Evolutionary conservation across 2,113 vertebrate genomes (phyloP), one percentile per base, ranked within the genome.

Genomic region (Sinocyclocheilus maitianheensis): DNA sequence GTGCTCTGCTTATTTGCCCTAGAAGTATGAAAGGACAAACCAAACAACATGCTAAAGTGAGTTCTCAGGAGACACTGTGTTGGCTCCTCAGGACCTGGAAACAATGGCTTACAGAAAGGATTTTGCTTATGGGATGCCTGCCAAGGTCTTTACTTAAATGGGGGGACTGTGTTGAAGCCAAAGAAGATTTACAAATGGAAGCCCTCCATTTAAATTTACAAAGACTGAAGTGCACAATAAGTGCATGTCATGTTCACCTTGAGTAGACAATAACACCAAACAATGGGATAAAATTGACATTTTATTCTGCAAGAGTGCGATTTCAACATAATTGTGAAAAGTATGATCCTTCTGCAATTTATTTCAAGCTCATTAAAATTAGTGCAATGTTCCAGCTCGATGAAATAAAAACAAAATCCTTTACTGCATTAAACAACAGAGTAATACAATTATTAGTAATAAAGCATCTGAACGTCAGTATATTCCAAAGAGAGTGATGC

Each of bases 61-160:
- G 81, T 80, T 86, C 84, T 88, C 84, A 18, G 24, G 87, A 86
- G 84, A 86, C 84, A 34, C 14, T 43, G 55, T 37, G n/a, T 75
- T 86, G 69, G 67, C 76, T 84, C 34, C 85, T 67, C 58, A n/a
- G 71, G 85, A 75, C 71, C 71, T 67, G 76, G 65, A 80, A 88
- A 78, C 67, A 86, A 76, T 80, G 75, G 80, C 67, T 80, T 84
- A 86, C 84, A 80, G 75, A 84, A 74, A 86, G 80, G 81, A 83
- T 86, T 84, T 80, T 85, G 67, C 81, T 84, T 62, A 83, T 65
- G 78, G 87, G 87, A 82, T 18, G 80, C 8, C 26, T 86, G 84
- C 81, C 84, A 88, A 83, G 34, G 84, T 80, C 87, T 88, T 88
- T 84, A 88, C 67, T 86, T 72, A 86, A 88, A 84, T 80, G 48